These are phyloP conservation scores for Scelioninae gen. 1 DNA, from an alignment of 2,888 invertebrate genomes.

Conservation along the genomic window DNA sequence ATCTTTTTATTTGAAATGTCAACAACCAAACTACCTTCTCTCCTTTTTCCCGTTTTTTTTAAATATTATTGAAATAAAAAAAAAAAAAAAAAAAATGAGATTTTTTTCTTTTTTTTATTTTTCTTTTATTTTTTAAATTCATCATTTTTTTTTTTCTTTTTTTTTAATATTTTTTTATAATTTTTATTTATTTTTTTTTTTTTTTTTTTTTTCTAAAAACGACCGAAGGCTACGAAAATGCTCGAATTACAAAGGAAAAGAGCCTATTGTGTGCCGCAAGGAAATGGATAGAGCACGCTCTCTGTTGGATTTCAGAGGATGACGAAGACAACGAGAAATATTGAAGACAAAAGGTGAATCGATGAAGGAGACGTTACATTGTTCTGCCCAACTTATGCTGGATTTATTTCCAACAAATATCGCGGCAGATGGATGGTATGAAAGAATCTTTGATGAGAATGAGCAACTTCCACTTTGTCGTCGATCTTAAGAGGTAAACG, in stretches of 20 bases:
- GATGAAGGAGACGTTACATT: conserved; percentile 59
- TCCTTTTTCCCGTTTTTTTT: no score
- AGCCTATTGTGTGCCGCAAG: conserved; percentile 31
- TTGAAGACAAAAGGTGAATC: conserved; percentile 57
- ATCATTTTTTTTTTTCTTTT: no score
- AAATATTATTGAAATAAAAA: no score
- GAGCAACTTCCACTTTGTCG: conserved; percentile 51
- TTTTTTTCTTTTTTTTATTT: no score
- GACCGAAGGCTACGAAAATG: conserved; percentile 32
- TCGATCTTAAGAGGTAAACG: conserved; percentile 53
- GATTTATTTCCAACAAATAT: conserved; percentile 59
- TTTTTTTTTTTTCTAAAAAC: conserved; percentile 1
- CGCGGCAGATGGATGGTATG: conserved; percentile 37
- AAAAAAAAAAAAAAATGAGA: no score
- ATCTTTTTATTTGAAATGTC: no score
- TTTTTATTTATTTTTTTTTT: background rate
- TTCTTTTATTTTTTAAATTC: no score
- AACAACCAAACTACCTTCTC: no score
- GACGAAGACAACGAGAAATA: conserved; percentile 32
- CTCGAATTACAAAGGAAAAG: conserved; percentile 37
- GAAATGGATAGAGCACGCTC: conserved; percentile 25
- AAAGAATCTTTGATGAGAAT: conserved; percentile 57
- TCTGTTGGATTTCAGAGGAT: conserved; percentile 31
- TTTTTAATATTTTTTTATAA: conserved; percentile 14
- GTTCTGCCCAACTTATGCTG: conserved; percentile 53